A percentile compares a stretch with the other conserved stretches of the same genome.
Conservation (phyloP, 35 echinoderm and acorn worm species). For the Antedon bifida region DNA sequence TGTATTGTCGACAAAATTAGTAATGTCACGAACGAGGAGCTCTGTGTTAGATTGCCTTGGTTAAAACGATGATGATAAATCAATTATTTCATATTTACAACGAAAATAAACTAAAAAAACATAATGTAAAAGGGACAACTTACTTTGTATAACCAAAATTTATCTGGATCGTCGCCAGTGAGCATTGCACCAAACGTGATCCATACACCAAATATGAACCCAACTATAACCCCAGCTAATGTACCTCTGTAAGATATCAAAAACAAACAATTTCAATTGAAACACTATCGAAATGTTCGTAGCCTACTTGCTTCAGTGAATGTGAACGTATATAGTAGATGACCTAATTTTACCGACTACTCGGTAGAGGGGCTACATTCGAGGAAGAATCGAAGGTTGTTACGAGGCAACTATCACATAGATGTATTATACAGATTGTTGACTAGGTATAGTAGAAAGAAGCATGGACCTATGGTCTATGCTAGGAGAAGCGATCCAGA, state of each 20-base stretch:
- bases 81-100: background rate
- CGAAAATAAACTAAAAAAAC: no score
- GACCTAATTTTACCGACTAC: background rate
- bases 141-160: slow-evolving; percentile 25
- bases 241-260: slow-evolving; percentile 22
- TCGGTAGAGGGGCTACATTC: background rate
- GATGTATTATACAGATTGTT: no score
- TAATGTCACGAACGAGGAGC: background rate
- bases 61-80: background rate
- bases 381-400: no score
- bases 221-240: slow-evolving; percentile 22
- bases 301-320: no score
- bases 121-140: background rate
- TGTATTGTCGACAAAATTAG: no score
- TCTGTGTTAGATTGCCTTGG: background rate
- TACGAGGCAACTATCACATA: no score
- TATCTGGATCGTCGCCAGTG: background rate
- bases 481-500: no score
- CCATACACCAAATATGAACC: slow-evolving; percentile 35
- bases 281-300: background rate
- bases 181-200: slow-evolving; percentile 20
- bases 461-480: no score
- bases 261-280: background rate
- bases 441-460: no score
- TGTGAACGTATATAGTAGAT: no score